Evolutionary conservation across 2,888 invertebrate genomes (phyloP), one percentile per base, ranked within the genome.

Genomic region (Nineta flava): DNA sequence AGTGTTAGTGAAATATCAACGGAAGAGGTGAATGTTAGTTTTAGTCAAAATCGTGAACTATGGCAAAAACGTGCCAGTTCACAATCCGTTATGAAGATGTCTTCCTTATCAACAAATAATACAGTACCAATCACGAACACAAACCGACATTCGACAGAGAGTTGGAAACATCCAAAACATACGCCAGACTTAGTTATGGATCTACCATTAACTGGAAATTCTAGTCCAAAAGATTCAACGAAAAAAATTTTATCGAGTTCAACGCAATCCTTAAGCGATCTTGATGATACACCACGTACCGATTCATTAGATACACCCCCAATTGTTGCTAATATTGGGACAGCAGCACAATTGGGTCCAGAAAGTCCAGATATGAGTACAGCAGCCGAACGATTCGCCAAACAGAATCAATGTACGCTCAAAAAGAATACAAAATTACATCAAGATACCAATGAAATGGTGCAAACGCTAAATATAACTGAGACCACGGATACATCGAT

Each of bases 121-220:
- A 54, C 51, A 50, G 61, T 55, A 10, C 65, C 66, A 45, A 57
- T 66, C n/a, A 19, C 16, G 35, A 26, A 21, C 16, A 41, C 12
- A 6, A 70, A 71, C 46, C 55, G 60, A 55, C 63, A 56, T 58
- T 69, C 62, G 52, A 73, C 60, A 58, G 60, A 60, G 12, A 62
- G 61, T 52, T 52, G 61, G 35, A 63, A 63, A 51, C 57, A 65
- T 48, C 73, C 73, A 53, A 73, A 72, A 54, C 77, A 78, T 57
- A 79, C 87, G 31, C 87, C 88, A 2, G 88, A 87, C 69, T 71
- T 87, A 51, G 87, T 88, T 55, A 81, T 87, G 79, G 87, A 86
- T 67, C 69, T 87, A 57, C 87, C 87, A n/a, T 68, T 79, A 55
- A 67, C 62, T 55, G 26, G 62, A 16, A 61, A 58, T 48, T 61